Percentiles rank a stretch among this genome's conserved stretches.
Conservation (phyloP, 2,113 vertebrate species). For the Fregetta grallaria region DNA sequence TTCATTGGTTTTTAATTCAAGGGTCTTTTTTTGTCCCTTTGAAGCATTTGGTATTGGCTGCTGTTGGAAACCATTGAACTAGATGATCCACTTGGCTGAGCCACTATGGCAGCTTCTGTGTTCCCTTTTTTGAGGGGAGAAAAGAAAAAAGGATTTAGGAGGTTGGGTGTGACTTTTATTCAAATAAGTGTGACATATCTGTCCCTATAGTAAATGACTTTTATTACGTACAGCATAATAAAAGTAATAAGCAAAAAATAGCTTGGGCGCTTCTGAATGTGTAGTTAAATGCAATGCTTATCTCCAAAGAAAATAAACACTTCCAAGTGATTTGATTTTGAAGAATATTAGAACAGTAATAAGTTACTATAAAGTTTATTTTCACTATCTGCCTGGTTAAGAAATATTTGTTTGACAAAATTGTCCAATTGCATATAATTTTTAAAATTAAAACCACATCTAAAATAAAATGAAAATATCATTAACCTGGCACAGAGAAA, state of each 20-base stretch:
- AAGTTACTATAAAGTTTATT: background rate
- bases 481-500: background rate
- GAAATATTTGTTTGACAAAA: background rate
- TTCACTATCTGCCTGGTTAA: background rate
- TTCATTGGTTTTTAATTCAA: background rate
- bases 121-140: background rate
- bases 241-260: background rate
- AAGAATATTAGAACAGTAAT: background rate
- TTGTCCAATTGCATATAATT: background rate
- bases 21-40: background rate
- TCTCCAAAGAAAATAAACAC: background rate
- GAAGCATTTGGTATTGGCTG: background rate
- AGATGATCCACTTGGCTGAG: background rate
- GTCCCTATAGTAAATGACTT: background rate
- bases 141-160: background rate
- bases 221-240: rapidly evolving
- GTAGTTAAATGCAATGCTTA: background rate
- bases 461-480: background rate
- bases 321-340: background rate
- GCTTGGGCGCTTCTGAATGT: background rate
- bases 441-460: background rate
- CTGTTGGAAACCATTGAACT: background rate
- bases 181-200: background rate
- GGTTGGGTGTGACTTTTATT: background rate
- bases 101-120: background rate